These are phyloP conservation scores for Notothenia rossii DNA, from an alignment of 2,113 vertebrate genomes.

Conservation along the genomic window DNA sequence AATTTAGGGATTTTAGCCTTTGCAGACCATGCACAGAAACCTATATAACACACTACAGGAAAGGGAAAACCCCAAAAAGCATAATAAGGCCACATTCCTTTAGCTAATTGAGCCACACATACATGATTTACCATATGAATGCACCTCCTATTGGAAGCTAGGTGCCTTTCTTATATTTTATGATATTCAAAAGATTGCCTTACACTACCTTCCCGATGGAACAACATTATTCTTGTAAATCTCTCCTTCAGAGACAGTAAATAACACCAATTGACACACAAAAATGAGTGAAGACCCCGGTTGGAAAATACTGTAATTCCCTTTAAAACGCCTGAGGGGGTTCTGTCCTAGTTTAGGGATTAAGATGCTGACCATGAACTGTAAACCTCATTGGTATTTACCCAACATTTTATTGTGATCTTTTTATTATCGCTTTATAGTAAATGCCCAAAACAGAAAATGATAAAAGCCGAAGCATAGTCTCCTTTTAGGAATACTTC, in stretches of 20 bases:
- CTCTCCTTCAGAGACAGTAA: background rate
- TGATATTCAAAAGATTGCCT: background rate
- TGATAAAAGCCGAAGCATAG: background rate
- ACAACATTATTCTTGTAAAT: background rate
- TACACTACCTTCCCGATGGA: background rate
- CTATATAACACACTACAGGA: too few relatives aligned
- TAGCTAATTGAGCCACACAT: too few relatives aligned
- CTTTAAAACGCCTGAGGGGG: background rate
- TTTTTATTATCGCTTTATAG: background rate
- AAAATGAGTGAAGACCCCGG: background rate
- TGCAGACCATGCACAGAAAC: too few relatives aligned
- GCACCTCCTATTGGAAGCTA: background rate
- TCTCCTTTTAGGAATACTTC: background rate
- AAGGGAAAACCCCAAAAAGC: background rate
- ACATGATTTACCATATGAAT: too few relatives aligned
- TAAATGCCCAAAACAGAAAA: background rate
- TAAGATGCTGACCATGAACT: background rate
- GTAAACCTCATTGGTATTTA: background rate
- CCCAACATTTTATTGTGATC: background rate
- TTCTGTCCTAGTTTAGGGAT: background rate
- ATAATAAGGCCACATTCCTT: background rate
- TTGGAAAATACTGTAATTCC: slow-evolving; percentile 2
- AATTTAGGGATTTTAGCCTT: too few relatives aligned
- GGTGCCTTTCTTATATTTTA: background rate
- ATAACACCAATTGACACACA: background rate